These are phyloP conservation scores for Sarcophaga subvicina DNA, from an alignment of 2,888 invertebrate genomes.

Conservation along the genomic window DNA sequence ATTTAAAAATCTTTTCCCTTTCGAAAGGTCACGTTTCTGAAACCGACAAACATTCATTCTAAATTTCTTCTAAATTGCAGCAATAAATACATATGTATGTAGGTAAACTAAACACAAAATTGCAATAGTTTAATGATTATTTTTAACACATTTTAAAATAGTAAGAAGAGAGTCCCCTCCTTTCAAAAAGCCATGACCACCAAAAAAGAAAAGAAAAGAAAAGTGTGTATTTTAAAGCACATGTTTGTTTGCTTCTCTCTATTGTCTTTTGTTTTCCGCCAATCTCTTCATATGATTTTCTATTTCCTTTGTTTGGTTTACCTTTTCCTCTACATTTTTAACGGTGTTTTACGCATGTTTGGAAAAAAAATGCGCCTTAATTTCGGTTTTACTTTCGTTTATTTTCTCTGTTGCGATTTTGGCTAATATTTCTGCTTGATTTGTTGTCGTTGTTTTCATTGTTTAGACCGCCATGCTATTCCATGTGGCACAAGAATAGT, in stretches of 20 bases:
- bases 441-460: slow-evolving; percentile 20
- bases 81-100: neutral
- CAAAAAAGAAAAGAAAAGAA: slow-evolving; percentile 17
- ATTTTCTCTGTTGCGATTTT: neutral
- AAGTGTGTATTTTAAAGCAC: slow-evolving; percentile 52
- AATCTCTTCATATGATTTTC: neutral
- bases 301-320: slow-evolving; percentile 4
- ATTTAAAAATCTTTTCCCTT: slow-evolving; percentile 27
- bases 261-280: slow-evolving; percentile 6
- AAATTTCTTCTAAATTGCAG: neutral
- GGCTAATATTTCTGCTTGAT: neutral
- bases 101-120: slow-evolving; percentile 37
- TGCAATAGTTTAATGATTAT: slow-evolving; percentile 41
- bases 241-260: slow-evolving; percentile 32
- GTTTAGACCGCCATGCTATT: slow-evolving; percentile 9
- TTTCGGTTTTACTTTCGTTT: slow-evolving; percentile 42
- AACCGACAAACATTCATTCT: slow-evolving; percentile 3
- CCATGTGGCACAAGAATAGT: neutral
- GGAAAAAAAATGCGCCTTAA: slow-evolving; percentile 51
- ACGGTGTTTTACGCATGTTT: slow-evolving; percentile 63
- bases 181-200: slow-evolving; percentile 41
- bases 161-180: neutral
- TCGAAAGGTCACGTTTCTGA: slow-evolving; percentile 62
- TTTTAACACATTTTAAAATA: slow-evolving; percentile 40
- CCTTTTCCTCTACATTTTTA: slow-evolving; percentile 16